Conservation (phyloP, 2,113 vertebrate species). For the Chionomys nivalis region DNA sequence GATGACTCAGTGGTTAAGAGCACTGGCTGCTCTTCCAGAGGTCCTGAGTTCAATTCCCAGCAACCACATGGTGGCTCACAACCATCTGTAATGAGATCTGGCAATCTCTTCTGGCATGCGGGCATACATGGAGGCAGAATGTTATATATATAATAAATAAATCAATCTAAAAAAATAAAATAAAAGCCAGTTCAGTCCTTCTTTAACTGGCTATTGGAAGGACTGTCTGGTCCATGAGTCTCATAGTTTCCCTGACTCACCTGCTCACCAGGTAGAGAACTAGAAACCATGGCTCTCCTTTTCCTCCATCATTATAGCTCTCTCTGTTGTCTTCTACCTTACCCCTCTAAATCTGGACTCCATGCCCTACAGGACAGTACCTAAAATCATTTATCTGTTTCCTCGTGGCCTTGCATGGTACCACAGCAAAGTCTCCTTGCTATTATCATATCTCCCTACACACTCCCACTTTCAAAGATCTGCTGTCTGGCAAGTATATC, state of each 20-base stretch:
- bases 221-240: neutral
- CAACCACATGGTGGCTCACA: too few species aligned
- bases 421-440: neutral
- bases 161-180: too few species aligned
- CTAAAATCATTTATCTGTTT: neutral
- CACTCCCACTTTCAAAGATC: neutral
- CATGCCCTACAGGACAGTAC: neutral
- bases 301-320: neutral
- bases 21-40: too few species aligned
- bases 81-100: too few species aligned
- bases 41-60: too few species aligned
- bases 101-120: too few species aligned
- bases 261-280: neutral
- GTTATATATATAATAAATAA: too few species aligned
- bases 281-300: neutral
- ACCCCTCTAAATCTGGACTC: neutral
- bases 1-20: too few species aligned
- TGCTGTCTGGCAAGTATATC: neutral
- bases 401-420: neutral
- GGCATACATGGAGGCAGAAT: too few species aligned
- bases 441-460: neutral
- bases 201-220: neutral
- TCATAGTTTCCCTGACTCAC: neutral
- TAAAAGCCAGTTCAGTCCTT: neutral
- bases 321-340: neutral